phyloP scores from a whole-genome alignment of 2,797 vertebrate genomes.

The Meriones psammophilus region DNA sequence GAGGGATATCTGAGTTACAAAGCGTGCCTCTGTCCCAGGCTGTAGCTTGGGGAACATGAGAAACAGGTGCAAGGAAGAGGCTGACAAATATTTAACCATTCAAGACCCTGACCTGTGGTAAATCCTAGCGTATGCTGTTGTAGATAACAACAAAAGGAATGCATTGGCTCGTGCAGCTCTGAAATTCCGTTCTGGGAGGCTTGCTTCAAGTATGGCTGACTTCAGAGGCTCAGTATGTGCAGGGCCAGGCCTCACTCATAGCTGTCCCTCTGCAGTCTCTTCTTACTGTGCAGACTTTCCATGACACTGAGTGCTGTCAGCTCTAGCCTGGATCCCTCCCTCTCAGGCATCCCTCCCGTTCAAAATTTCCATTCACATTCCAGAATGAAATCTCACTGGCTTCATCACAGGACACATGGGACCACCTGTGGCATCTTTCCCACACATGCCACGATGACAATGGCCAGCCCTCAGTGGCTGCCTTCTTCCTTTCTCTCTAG shows the following conservation, averaged over 20 bases:
- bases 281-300: neutral
- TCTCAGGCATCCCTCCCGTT: neutral
- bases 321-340: neutral
- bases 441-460: fast-evolving
- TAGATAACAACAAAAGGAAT: neutral
- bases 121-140: neutral
- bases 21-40: neutral
- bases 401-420: neutral
- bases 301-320: neutral
- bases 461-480: neutral
- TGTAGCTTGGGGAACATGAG: neutral
- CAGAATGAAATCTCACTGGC: neutral
- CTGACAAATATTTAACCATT: neutral
- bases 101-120: neutral
- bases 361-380: neutral
- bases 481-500: slow-evolving; percentile 73
- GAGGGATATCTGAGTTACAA: neutral
- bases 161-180: neutral
- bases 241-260: neutral
- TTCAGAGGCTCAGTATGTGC: neutral
- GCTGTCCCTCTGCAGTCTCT: neutral
- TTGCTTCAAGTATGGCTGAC: neutral
- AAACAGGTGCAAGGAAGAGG: neutral
- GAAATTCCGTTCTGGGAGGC: neutral
- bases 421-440: neutral